Base-by-base conservation (phyloP, 2,797 vertebrate species). In the Ceryle rudis region DNA sequence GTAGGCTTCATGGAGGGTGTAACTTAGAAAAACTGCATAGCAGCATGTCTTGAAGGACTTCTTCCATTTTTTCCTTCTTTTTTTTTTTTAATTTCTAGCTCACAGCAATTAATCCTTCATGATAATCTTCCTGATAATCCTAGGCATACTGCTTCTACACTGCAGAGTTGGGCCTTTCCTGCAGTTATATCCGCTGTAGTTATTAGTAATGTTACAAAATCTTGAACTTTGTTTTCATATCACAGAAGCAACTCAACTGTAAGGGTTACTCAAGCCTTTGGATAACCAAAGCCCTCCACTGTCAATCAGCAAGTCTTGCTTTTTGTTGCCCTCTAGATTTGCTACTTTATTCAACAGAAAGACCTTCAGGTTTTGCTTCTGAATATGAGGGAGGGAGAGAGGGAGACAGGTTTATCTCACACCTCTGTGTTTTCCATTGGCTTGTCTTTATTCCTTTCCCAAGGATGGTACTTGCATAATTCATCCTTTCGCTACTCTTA, bases 341-440 rank as follows among this genome's bases (percentile, higher is more conserved):
- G 35, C 58, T 89, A 31, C 72, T 58, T 81, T 61, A 49, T 52
- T 73, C 52, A 78, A 79, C n/a, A 54, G 66, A 70, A 90, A 29
- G 73, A 79, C 31, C 69, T 79, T 88, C 58, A 81, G 29, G 47
- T 70, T 92, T 57, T 74, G 64, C 73, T 92, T 84, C 92, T 89
- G 90, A 84, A 46, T 79, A 52, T 47, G 64, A 92, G 83, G 94
- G 82, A 88, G 91, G 44, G 22, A 95, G 49, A 31, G 54, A 72
- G 8, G 17, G 35, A 86, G 70, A 65, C 47, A 77, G 77, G 37
- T 35, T 90, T 96, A 86, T 93, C 93, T 93, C 28, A 64, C 61
- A 65, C 67, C 54, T 90, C 54, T 64, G 22, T 78, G 35, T 54
- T 93, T 91, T 87, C 62, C 49, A 3, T 26, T 92, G 58, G 42